Evolutionary conservation across 1,140 invertebrate genomes (phyloP).

Genomic region (Drosophila carrolli): DNA sequence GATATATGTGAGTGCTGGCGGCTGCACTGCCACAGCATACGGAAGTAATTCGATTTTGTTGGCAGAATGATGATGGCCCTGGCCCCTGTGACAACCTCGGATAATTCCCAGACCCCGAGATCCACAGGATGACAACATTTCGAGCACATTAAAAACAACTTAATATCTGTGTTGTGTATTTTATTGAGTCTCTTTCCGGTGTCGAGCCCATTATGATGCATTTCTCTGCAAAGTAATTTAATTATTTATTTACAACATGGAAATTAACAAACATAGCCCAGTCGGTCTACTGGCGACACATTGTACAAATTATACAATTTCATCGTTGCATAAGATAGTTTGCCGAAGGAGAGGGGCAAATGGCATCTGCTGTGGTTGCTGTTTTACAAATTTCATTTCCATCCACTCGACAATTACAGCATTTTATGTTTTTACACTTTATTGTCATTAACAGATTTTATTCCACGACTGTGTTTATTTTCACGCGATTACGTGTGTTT

Average conservation of each 20-base stretch:
- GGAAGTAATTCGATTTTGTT: conserved; percentile 80
- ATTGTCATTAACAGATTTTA: conserved; percentile 62
- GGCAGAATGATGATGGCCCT: conserved; percentile 63
- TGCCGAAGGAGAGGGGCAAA: background rate
- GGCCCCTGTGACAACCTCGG: conserved; percentile 57
- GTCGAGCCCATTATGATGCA: conserved; percentile 26
- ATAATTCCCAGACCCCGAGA: conserved; percentile 20
- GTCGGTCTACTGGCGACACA: conserved; percentile 30
- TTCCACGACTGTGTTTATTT: conserved; percentile 6
- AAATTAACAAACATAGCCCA: conserved; percentile 58
- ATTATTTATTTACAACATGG: conserved; percentile 70
- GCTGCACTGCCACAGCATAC: conserved; percentile 58
- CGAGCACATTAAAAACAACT: conserved; percentile 62
- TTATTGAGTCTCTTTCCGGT: conserved; percentile 43
- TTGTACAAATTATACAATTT: conserved; percentile 49
- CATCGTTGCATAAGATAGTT: conserved; percentile 18
- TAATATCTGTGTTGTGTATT: conserved; percentile 55
- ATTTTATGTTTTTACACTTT: conserved; percentile 62
- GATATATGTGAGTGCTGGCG: conserved; percentile 32
- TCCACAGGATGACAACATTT: conserved; percentile 44
- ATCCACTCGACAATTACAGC: conserved; percentile 47
- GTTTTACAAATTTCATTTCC: conserved; percentile 54
- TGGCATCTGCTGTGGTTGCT: background rate
- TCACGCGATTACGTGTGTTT: conserved; percentile 29
- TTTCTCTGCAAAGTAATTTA: conserved; percentile 52